Conservation (phyloP, 2,888 invertebrate species). For the Thelaira solivaga region DNA sequence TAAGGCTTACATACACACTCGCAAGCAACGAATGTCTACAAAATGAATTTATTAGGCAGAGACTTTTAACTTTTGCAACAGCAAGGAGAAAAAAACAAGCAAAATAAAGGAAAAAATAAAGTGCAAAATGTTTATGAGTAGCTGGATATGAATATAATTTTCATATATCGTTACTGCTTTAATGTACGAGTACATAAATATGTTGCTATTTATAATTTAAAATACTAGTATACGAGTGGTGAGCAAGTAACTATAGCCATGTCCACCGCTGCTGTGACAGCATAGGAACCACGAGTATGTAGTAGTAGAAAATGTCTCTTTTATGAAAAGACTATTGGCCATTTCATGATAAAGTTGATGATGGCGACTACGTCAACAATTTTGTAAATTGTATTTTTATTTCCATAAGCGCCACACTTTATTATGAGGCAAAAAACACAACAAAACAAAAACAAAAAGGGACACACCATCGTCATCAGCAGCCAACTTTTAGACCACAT, state of each 20-base stretch:
- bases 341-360: conserved; percentile 44
- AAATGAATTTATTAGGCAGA: conserved; percentile 59
- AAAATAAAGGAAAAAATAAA: conserved; percentile 12
- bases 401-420: conserved; percentile 60
- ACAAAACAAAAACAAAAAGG: too few relatives aligned
- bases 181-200: conserved; percentile 9
- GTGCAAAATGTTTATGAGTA: conserved; percentile 72
- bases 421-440: conserved; percentile 14
- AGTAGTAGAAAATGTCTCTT: too few relatives aligned
- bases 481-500: conserved; percentile 54
- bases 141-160: conserved; percentile 72
- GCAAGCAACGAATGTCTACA: conserved; percentile 51
- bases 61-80: conserved; percentile 65
- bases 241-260: conserved; percentile 11
- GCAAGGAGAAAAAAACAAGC: conserved; percentile 1
- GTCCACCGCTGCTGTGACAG: background rate
- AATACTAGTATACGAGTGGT: background rate
- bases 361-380: conserved; percentile 59
- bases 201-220: conserved; percentile 40
- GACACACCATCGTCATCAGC: conserved; percentile 32
- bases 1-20: conserved; percentile 9
- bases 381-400: conserved; percentile 57
- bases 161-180: conserved; percentile 69
- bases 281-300: background rate
- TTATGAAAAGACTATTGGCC: conserved; percentile 46